Evolutionary conservation across 2,113 vertebrate species (phyloP).

Genomic region (Mohoua ochrocephala): DNA sequence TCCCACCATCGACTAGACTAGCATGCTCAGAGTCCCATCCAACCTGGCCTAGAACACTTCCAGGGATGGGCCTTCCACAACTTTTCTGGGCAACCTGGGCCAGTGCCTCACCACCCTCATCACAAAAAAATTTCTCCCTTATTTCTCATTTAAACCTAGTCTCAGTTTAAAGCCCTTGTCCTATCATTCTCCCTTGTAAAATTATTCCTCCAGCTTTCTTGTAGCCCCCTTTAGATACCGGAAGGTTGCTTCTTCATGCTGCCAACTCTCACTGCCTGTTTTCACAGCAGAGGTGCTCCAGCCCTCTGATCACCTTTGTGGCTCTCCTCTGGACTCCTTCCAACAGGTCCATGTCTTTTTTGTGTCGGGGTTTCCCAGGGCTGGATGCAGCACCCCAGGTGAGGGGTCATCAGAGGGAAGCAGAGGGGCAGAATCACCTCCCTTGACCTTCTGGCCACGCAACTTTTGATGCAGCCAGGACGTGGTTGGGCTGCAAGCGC

Average conservation of each 20-base stretch:
- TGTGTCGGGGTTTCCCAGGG: background rate
- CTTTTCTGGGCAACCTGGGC: background rate
- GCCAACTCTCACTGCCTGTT: background rate
- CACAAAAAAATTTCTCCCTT: background rate
- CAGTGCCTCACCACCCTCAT: no score
- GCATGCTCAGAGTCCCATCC: background rate
- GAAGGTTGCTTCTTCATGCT: background rate
- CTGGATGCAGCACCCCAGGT: background rate
- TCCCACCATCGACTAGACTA: background rate
- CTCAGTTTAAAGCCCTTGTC: background rate
- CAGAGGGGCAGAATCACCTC: background rate
- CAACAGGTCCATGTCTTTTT: background rate
- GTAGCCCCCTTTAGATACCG: background rate
- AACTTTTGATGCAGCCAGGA: background rate
- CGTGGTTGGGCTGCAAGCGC: accelerated
- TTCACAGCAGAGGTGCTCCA: background rate
- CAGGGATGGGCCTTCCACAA: background rate
- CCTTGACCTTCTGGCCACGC: background rate
- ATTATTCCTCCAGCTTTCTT: background rate
- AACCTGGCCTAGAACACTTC: background rate
- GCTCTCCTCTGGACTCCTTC: no score
- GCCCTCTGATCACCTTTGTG: no score
- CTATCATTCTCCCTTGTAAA: background rate
- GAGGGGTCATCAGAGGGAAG: background rate
- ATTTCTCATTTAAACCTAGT: background rate